A percentile compares a stretch with the other conserved stretches of the same genome.
These are phyloP conservation scores for Orthosia gracilis DNA, from an alignment of 2,888 invertebrate species.

Conservation along the genomic window DNA sequence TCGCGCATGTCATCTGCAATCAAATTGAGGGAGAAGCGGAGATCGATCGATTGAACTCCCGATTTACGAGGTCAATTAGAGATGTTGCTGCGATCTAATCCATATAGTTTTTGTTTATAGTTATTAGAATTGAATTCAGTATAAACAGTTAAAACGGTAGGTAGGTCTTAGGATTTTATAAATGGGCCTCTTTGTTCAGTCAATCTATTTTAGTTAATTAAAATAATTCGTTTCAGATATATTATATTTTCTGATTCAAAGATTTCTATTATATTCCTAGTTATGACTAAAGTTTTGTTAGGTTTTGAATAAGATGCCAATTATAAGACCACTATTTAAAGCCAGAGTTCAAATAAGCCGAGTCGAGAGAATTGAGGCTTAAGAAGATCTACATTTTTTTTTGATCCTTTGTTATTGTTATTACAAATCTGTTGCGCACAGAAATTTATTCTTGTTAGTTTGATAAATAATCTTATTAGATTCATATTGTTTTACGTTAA, in stretches of 20 bases:
- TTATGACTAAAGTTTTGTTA: neutral
- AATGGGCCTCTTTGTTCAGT: too few species aligned
- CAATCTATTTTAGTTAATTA: neutral
- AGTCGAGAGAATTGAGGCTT: neutral
- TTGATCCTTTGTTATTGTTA: neutral
- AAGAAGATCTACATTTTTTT: neutral
- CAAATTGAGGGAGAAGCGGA: slow-evolving; percentile 39
- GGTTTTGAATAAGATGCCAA: neutral
- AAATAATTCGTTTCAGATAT: neutral
- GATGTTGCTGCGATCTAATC: slow-evolving; percentile 28
- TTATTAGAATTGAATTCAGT: neutral
- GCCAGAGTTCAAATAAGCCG: neutral
- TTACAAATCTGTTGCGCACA: neutral
- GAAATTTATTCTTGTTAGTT: too few species aligned
- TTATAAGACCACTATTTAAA: neutral
- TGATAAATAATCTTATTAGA: neutral
- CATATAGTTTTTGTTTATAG: slow-evolving; percentile 37
- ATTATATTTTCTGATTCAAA: neutral
- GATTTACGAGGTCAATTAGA: slow-evolving; percentile 58
- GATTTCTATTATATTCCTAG: too few species aligned
- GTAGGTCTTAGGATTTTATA: neutral
- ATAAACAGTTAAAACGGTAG: neutral
- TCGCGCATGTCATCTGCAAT: slow-evolving; percentile 54
- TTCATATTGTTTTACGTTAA: neutral
- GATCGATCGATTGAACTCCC: slow-evolving; percentile 52